phyloP scores from a whole-genome alignment of 2,888 invertebrate genomes.

The Tetranychus piercei region DNA sequence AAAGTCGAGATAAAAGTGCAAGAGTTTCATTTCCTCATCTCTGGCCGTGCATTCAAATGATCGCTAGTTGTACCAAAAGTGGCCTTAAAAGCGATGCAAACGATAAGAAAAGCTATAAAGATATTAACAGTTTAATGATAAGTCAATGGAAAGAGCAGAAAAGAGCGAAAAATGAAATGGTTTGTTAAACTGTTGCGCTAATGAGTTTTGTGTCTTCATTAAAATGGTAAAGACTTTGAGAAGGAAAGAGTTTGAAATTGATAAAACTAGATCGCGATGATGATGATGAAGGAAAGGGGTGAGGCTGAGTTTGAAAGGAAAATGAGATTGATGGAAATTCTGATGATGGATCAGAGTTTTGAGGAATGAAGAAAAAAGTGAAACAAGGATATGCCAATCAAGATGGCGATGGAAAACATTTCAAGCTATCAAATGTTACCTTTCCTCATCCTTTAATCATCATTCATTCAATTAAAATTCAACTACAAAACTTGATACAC shows the following conservation, averaged over 20 bases:
- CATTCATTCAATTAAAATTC: neutral
- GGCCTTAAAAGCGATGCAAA: too few species aligned
- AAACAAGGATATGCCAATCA: neutral
- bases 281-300: neutral
- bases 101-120: too few species aligned
- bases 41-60: too few species aligned
- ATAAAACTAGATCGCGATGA: neutral
- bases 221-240: neutral
- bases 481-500: neutral
- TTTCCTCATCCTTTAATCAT: conserved; percentile 1
- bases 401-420: neutral
- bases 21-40: too few species aligned
- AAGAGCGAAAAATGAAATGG: neutral
- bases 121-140: neutral
- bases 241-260: neutral
- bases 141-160: neutral
- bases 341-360: neutral
- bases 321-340: neutral
- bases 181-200: neutral
- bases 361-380: neutral
- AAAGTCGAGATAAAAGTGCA: too few species aligned
- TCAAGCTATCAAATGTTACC: neutral
- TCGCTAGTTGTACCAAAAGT: too few species aligned
- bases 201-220: neutral
- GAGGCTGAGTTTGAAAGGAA: neutral